Percentiles rank a stretch among this genome's conserved stretches.
Evolutionary conservation across 2,797 vertebrate species (phyloP).

Genomic region (Hephaestus fuliginosus): DNA sequence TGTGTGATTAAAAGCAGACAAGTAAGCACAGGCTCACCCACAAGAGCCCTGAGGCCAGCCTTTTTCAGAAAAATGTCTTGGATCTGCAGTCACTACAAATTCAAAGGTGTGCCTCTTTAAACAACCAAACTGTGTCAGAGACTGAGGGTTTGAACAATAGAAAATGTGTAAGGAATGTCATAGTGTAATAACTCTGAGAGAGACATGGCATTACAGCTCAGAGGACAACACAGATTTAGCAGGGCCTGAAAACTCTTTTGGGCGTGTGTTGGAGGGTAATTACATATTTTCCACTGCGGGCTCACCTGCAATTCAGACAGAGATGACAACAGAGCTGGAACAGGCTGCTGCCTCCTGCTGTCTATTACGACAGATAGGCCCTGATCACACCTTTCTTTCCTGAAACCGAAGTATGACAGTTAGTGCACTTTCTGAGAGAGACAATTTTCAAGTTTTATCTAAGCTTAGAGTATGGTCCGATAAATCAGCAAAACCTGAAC

Average conservation of each 20-base stretch:
- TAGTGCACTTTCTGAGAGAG: slow-evolving; percentile 20
- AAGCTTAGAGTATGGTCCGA: background rate
- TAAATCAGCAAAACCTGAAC: background rate
- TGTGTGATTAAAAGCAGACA: slow-evolving; percentile 80
- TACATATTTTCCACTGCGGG: slow-evolving; percentile 69
- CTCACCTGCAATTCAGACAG: slow-evolving; percentile 90
- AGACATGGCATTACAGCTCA: slow-evolving; percentile 32
- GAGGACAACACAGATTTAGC: slow-evolving; percentile 41
- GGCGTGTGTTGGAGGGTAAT: slow-evolving; percentile 68
- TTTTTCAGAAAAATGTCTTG: slow-evolving; percentile 69
- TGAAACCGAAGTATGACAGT: slow-evolving; percentile 70
- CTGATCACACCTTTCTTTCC: slow-evolving; percentile 86
- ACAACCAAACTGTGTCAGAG: slow-evolving; percentile 38
- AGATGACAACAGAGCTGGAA: slow-evolving; percentile 83
- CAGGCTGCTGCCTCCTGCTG: slow-evolving; percentile 83
- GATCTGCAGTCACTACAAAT: slow-evolving; percentile 43
- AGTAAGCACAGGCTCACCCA: slow-evolving; percentile 77
- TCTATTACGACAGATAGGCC: slow-evolving; percentile 89
- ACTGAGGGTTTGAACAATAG: slow-evolving; percentile 45
- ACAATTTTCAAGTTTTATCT: background rate
- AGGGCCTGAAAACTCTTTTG: slow-evolving; percentile 33
- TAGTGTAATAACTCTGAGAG: slow-evolving; percentile 20
- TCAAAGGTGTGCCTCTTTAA: slow-evolving; percentile 63
- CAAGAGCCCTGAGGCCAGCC: slow-evolving; percentile 66
- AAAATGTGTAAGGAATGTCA: slow-evolving; percentile 47